A percentile compares a stretch with the other conserved stretches of the same genome.
These are phyloP conservation scores for Drosophila virilis DNA, from an alignment of 1,140 invertebrate species.

Conservation along the genomic window DNA sequence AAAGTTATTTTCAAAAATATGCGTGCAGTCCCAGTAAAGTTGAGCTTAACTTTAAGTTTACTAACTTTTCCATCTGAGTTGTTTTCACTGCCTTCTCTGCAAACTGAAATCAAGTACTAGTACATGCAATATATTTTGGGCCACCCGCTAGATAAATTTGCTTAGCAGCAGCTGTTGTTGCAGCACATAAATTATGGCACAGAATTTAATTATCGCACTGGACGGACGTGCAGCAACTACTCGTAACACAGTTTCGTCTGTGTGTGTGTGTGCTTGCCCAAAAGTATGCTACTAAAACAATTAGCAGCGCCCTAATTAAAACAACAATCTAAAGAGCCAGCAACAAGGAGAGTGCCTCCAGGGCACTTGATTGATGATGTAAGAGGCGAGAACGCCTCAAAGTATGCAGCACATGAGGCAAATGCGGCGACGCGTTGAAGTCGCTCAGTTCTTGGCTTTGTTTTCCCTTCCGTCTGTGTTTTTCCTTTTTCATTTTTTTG, in stretches of 20 bases:
- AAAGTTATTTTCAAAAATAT: too few species aligned
- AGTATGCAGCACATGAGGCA: conserved; percentile 60
- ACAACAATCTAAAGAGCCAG: conserved; percentile 57
- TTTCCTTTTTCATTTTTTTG: conserved; percentile 45
- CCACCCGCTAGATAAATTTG: conserved; percentile 42
- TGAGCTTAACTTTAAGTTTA: neutral
- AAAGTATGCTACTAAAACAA: conserved; percentile 81
- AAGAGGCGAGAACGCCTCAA: conserved; percentile 59
- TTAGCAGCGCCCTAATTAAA: conserved; percentile 78
- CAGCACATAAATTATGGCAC: conserved; percentile 68
- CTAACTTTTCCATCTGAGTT: neutral
- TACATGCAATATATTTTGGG: neutral
- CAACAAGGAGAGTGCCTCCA: conserved; percentile 6
- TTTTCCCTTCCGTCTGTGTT: conserved; percentile 2
- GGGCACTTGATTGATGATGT: conserved; percentile 74
- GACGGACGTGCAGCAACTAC: conserved; percentile 48
- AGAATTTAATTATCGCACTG: conserved; percentile 75
- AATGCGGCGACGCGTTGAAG: conserved; percentile 53
- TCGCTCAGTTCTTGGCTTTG: conserved; percentile 43
- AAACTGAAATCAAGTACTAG: too few species aligned
- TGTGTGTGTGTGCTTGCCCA: conserved; percentile 15
- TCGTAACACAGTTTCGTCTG: conserved; percentile 65
- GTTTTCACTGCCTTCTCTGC: too few species aligned
- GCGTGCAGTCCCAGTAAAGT: too few species aligned
- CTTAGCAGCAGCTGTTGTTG: conserved; percentile 25